phyloP scores from a whole-genome alignment of 2,888 invertebrate genomes.

The Sphaerophoria rueppellii region DNA sequence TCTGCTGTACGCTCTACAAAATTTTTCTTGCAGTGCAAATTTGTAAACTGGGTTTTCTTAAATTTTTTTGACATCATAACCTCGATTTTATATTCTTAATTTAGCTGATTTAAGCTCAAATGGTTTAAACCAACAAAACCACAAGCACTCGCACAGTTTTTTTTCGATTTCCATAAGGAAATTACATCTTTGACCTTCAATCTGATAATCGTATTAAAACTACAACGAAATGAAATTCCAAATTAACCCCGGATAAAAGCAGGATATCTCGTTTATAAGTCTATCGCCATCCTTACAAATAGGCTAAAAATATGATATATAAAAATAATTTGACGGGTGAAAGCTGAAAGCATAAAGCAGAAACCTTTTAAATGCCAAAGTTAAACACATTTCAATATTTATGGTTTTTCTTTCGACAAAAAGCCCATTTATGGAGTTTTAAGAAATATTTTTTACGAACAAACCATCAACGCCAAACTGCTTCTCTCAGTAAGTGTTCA shows the following conservation, averaged over 20 bases:
- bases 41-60: too few relatives aligned
- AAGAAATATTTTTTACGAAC: slow-evolving; percentile 69
- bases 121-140: too few relatives aligned
- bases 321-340: slow-evolving; percentile 29
- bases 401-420: slow-evolving; percentile 48
- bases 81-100: too few relatives aligned
- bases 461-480: slow-evolving; percentile 67
- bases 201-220: slow-evolving; percentile 1
- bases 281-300: slow-evolving; percentile 3
- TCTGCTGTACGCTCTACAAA: too few relatives aligned
- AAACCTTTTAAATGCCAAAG: background rate
- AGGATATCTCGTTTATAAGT: too few relatives aligned
- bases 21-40: too few relatives aligned
- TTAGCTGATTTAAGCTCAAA: too few relatives aligned
- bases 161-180: background rate
- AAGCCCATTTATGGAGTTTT: slow-evolving; percentile 63
- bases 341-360: background rate
- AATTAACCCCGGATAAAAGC: slow-evolving; percentile 1
- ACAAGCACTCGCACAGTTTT: too few relatives aligned
- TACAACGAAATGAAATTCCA: background rate
- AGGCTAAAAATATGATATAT: background rate
- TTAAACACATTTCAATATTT: slow-evolving; percentile 37
- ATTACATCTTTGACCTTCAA: background rate
- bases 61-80: too few relatives aligned
- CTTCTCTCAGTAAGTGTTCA: slow-evolving; percentile 64